A percentile compares a stretch with the other conserved stretches of the same genome.
These are phyloP conservation scores for Ophion costatus DNA, from an alignment of 2,888 invertebrate species.

Conservation along the genomic window DNA sequence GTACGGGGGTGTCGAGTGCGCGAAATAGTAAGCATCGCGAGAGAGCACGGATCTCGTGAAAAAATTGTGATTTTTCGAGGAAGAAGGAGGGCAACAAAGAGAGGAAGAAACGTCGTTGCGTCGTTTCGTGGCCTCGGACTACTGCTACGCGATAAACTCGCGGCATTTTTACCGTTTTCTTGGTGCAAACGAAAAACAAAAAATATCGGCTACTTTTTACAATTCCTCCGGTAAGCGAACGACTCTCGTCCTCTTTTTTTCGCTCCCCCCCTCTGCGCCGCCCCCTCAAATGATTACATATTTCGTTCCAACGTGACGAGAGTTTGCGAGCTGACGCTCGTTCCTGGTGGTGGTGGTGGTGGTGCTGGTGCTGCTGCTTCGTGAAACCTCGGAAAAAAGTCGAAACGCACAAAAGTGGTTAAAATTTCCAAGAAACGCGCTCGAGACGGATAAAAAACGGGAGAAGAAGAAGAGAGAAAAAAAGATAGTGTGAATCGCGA, in stretches of 20 bases:
- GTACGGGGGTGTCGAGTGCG: slow-evolving; percentile 19
- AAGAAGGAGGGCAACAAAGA: slow-evolving; percentile 20
- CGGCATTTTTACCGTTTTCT: slow-evolving; percentile 36
- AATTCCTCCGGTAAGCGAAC: slow-evolving; percentile 38
- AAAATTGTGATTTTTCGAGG: background rate
- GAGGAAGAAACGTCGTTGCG: slow-evolving; percentile 40
- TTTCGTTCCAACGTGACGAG: slow-evolving; percentile 22
- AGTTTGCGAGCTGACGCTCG: slow-evolving; percentile 26
- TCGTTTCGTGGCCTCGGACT: slow-evolving; percentile 46
- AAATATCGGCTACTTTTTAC: slow-evolving; percentile 33
- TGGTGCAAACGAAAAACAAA: slow-evolving; percentile 37
- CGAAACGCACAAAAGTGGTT: slow-evolving; percentile 14
- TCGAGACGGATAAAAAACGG: slow-evolving; percentile 1
- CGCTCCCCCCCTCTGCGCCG: background rate
- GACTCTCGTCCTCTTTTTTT: background rate
- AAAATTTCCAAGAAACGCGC: background rate
- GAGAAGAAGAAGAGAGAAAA: background rate
- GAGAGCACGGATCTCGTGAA: too few species aligned
- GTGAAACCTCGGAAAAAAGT: slow-evolving; percentile 14
- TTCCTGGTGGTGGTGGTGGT: slow-evolving; percentile 1
- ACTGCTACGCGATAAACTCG: slow-evolving; percentile 45
- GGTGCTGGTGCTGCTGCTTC: slow-evolving; percentile 20
- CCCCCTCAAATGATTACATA: background rate
- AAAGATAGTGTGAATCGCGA: slow-evolving; percentile 10
- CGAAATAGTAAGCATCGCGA: background rate